Percentiles rank a stretch among this genome's conserved stretches.
These are phyloP conservation scores for Wiebesia pumilae DNA, from an alignment of 1,140 invertebrate species.

Conservation along the genomic window DNA sequence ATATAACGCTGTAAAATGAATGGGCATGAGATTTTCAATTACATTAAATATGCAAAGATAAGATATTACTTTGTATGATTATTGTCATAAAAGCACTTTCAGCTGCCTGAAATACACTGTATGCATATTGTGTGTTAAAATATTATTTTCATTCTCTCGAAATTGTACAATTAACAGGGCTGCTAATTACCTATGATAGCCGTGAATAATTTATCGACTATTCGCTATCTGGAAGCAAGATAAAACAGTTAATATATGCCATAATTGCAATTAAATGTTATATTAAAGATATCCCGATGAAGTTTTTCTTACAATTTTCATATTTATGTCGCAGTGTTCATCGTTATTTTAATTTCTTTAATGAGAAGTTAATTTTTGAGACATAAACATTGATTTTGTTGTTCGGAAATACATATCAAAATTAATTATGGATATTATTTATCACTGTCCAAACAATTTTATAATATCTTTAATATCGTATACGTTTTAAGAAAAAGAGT, in stretches of 20 bases:
- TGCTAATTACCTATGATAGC: constrained; percentile 50
- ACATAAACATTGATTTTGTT: not conserved
- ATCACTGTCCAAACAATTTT: not conserved
- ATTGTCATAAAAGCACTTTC: constrained; percentile 8
- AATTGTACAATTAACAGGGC: constrained; percentile 36
- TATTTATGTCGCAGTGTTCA: not conserved
- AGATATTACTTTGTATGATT: constrained; percentile 33
- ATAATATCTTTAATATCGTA: not conserved
- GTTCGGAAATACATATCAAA: not conserved
- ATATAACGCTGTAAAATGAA: constrained; percentile 14
- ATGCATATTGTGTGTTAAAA: not conserved
- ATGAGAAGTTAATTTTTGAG: not conserved
- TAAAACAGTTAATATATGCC: not conserved
- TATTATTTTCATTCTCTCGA: constrained; percentile 34
- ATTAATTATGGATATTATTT: not conserved
- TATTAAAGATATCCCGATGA: not conserved
- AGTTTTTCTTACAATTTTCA: constrained; percentile 22
- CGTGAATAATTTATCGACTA: constrained; percentile 50
- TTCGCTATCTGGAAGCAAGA: not conserved
- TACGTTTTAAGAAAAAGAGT: too few relatives aligned
- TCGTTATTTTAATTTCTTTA: constrained; percentile 12
- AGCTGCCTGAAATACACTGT: not conserved
- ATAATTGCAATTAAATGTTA: constrained; percentile 35
- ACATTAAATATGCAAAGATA: constrained; percentile 27
- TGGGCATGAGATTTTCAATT: constrained; percentile 26